phyloP scores from a whole-genome alignment of 2,888 invertebrate genomes.

The Melanostoma mellinum region DNA sequence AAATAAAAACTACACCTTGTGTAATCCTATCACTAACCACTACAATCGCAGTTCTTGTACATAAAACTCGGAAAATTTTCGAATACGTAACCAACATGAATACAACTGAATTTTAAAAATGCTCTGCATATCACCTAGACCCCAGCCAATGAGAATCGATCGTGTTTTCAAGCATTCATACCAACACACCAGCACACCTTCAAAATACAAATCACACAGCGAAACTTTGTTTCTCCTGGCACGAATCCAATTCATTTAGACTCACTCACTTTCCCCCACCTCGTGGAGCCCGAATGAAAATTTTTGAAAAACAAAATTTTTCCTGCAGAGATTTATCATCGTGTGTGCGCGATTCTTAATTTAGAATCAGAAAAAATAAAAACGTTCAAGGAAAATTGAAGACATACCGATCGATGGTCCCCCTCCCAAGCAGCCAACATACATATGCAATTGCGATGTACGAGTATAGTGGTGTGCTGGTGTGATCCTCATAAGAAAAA shows the following conservation, averaged over 20 bases:
- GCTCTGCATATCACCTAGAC: conserved; percentile 48
- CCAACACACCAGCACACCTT: neutral
- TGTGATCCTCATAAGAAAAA: conserved; percentile 18
- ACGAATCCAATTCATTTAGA: conserved; percentile 25
- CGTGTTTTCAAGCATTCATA: conserved; percentile 42
- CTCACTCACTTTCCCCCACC: conserved; percentile 46
- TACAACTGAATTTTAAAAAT: conserved; percentile 15
- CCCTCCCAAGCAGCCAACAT: neutral
- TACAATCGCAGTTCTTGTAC: conserved; percentile 27
- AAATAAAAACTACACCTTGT: conserved; percentile 64
- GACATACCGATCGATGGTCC: conserved; percentile 21
- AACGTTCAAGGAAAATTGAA: conserved; percentile 63
- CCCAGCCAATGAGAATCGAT: conserved; percentile 63
- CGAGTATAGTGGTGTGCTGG: neutral
- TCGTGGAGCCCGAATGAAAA: conserved; percentile 27
- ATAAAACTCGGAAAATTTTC: conserved; percentile 56
- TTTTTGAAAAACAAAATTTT: conserved; percentile 57
- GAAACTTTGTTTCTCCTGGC: conserved; percentile 21
- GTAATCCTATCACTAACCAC: conserved; percentile 70
- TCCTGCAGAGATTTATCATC: conserved; percentile 58
- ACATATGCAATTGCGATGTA: neutral
- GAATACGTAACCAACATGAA: conserved; percentile 16
- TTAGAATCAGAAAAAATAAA: conserved; percentile 51
- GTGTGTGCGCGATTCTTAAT: conserved; percentile 60
- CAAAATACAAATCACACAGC: conserved; percentile 25